These are phyloP conservation scores for Phyllotis vaccarum DNA, from an alignment of 2,797 vertebrate genomes.

Conservation along the genomic window DNA sequence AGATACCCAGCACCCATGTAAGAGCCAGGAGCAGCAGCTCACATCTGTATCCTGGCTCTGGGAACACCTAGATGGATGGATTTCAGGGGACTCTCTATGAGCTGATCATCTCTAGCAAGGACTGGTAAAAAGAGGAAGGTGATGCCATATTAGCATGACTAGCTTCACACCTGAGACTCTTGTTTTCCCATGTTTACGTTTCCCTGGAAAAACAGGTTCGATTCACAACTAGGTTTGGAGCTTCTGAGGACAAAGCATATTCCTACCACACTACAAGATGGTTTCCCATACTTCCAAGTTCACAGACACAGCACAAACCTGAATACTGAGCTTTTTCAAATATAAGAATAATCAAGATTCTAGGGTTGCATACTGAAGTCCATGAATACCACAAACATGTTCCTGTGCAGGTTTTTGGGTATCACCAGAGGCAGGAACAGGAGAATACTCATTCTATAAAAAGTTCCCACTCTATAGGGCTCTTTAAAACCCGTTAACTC, in stretches of 20 bases:
- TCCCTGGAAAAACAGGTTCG: not conserved
- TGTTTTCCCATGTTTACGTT: not conserved
- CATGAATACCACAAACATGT: not conserved
- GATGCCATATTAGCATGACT: not conserved
- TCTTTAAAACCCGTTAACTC: constrained; percentile 76
- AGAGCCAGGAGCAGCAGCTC: not conserved
- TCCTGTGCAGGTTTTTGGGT: constrained; percentile 19
- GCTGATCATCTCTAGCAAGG: no score
- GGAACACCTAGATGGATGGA: no score
- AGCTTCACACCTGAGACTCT: not conserved
- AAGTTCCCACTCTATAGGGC: constrained; percentile 48
- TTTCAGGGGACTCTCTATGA: not conserved
- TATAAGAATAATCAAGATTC: not conserved
- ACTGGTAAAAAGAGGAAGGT: not conserved
- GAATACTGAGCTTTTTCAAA: not conserved
- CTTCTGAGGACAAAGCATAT: not conserved
- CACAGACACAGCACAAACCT: not conserved
- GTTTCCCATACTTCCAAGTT: constrained; percentile 2
- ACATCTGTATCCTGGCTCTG: no score
- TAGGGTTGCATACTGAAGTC: not conserved
- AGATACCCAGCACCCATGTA: not conserved
- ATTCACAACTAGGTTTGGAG: not conserved
- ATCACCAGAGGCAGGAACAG: constrained; percentile 52
- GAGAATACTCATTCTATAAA: constrained; percentile 65
- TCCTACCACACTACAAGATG: not conserved